Evolutionary conservation across 2,113 vertebrate genomes (phyloP), one percentile per base, ranked within the genome.

Genomic region (Zingel zingel): DNA sequence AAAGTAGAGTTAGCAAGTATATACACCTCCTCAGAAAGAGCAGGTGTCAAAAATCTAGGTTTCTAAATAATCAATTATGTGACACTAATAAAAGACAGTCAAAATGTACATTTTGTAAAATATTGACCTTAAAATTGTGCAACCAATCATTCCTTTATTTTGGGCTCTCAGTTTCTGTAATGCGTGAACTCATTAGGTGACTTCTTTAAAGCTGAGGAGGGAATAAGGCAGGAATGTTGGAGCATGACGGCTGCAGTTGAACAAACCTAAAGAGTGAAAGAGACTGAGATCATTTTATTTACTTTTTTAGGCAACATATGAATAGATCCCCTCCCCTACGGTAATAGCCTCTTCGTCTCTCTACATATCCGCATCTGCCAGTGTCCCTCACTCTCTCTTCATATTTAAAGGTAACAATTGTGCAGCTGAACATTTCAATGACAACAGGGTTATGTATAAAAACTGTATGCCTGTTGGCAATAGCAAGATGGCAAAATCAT

Each of bases 401-500:
- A 81, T 43, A 69, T 78, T 39, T 77, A 79, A 75, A 85, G 27
- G 73, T 57, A 39, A n/a, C 21, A 36, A 30, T 36, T n/a, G 50
- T 13, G 65, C 65, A 1, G 15, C 45, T 50, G 23, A 67, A 50
- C 65, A 67, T 67, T 77, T 57, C 25, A 25, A 67, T 43, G 27
- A 61, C 59, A 80, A 63, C 27, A 68, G 48, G 21, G 65, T 53
- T 61, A 74, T 48, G 25, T 19, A 18, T 12, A 77, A 27, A 54
- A 14, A 23, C 53, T 21, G 47, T 39, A 18, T n/a, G 47, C 53
- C 53, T 57, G 58, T 89, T 88, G 74, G 72, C 81, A 82, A 63
- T 62, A 48, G 48, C 54, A 57, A 66, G 33, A 88, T 85, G 53
- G 66, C 53, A 71, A 82, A 77, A 89, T 77, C 75, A 82, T 47